Evolutionary conservation across 2,797 vertebrate species (phyloP).

Genomic region (Bradypus variegatus): DNA sequence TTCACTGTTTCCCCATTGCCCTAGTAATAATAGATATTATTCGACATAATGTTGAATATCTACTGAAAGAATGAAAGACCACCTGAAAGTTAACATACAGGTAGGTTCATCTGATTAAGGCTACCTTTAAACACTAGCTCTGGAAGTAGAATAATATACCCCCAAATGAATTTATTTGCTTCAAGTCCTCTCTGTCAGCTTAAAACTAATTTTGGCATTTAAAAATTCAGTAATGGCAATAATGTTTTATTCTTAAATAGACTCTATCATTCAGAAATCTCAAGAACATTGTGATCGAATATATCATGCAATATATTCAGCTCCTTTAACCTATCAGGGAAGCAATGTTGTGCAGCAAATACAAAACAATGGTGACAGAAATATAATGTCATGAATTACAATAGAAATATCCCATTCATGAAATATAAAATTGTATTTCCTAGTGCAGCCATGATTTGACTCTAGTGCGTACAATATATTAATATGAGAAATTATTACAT

Average conservation of each 20-base stretch:
- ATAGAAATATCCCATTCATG: not conserved
- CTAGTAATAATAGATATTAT: not conserved
- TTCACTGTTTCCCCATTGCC: not conserved
- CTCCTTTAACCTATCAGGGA: conserved; percentile 23
- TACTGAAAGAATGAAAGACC: not conserved
- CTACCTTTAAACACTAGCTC: conserved; percentile 64
- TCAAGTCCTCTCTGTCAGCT: conserved; percentile 18
- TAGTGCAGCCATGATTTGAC: not conserved
- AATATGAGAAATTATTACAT: not conserved
- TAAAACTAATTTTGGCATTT: conserved; percentile 13
- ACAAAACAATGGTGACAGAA: not conserved
- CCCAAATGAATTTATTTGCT: conserved; percentile 44
- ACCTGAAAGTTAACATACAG: conserved; percentile 24
- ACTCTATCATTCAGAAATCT: conserved; percentile 36
- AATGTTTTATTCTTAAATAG: conserved; percentile 18
- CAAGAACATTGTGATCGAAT: conserved; percentile 22
- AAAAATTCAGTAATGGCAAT: conserved; percentile 39
- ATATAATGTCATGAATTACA: not conserved
- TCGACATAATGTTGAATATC: not conserved
- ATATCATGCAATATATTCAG: not conserved
- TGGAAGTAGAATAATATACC: conserved; percentile 49
- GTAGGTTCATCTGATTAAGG: conserved; percentile 17
- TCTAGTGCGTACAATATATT: not conserved
- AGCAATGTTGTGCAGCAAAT: not conserved
- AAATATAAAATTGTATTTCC: not conserved